Evolutionary conservation across 1,140 invertebrate species (phyloP).

Genomic region (Drosophila melanogaster): DNA sequence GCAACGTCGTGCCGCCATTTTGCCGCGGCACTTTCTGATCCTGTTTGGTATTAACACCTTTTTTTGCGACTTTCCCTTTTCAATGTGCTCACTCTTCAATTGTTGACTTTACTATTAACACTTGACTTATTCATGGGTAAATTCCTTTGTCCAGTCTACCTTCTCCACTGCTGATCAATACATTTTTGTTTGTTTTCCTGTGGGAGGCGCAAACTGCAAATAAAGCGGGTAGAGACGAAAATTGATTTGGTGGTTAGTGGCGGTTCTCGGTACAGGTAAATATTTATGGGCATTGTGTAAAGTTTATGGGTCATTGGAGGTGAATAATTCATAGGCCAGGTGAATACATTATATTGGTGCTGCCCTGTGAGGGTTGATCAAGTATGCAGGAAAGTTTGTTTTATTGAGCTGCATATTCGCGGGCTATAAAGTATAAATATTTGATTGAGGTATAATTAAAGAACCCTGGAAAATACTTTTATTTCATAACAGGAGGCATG

Average conservation of each 20-base stretch:
- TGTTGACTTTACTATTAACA: constrained; percentile 51
- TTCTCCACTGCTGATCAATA: constrained; percentile 21
- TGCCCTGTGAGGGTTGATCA: constrained; percentile 5
- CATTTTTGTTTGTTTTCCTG: constrained; percentile 31
- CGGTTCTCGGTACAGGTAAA: constrained; percentile 24
- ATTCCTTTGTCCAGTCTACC: constrained; percentile 28
- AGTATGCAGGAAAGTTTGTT: constrained; percentile 12
- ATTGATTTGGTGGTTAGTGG: constrained; percentile 48
- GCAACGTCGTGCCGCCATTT: constrained; percentile 79
- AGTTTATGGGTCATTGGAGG: constrained; percentile 41
- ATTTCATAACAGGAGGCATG: neutral
- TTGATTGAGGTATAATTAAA: neutral
- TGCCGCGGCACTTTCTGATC: constrained; percentile 63
- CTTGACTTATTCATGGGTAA: constrained; percentile 52
- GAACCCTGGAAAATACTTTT: neutral
- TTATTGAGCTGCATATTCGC: neutral
- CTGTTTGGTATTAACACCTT: constrained; percentile 13
- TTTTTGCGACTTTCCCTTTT: neutral
- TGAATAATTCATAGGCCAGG: constrained; percentile 37
- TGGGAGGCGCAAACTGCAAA: constrained; percentile 26
- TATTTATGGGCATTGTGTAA: constrained; percentile 33
- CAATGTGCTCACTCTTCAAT: constrained; percentile 16
- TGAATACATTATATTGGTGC: constrained; percentile 23
- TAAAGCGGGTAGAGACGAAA: constrained; percentile 23
- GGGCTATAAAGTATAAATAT: neutral